These are phyloP conservation scores for Zophobas morio DNA, from an alignment of 1,140 invertebrate species.

Conservation along the genomic window DNA sequence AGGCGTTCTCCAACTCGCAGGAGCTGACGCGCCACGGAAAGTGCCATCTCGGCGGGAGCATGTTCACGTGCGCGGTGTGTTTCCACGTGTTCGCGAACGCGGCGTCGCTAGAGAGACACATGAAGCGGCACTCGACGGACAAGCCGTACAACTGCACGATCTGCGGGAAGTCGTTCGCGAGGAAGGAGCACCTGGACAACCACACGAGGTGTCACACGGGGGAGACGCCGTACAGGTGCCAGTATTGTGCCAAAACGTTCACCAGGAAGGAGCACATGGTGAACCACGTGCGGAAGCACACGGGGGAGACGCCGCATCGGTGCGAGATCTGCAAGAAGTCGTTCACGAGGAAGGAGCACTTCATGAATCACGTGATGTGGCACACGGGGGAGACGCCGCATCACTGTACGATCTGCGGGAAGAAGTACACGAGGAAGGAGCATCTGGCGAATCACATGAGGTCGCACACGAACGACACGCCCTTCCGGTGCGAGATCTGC, in stretches of 20 bases:
- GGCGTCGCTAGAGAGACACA: slow-evolving; percentile 79
- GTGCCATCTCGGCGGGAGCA: slow-evolving; percentile 82
- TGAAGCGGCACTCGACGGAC: slow-evolving; percentile 84
- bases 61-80: slow-evolving; percentile 82
- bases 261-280: slow-evolving; percentile 79
- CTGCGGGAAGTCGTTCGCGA: slow-evolving; percentile 89
- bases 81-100: slow-evolving; percentile 84
- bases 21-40: slow-evolving; percentile 86
- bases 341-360: slow-evolving; percentile 78
- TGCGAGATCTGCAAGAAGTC: slow-evolving; percentile 81
- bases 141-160: slow-evolving; percentile 86
- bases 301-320: slow-evolving; percentile 82
- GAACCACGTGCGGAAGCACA: slow-evolving; percentile 79
- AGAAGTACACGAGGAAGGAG: slow-evolving; percentile 85
- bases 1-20: slow-evolving; percentile 82
- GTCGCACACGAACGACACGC: slow-evolving; percentile 75
- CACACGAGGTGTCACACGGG: slow-evolving; percentile 88
- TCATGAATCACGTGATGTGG: slow-evolving; percentile 77
- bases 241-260: slow-evolving; percentile 80
- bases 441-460: slow-evolving; percentile 84
- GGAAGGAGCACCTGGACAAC: slow-evolving; percentile 88
- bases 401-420: slow-evolving; percentile 82
- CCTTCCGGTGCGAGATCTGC: slow-evolving; percentile 81
- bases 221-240: slow-evolving; percentile 82
- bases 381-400: slow-evolving; percentile 82